phyloP scores from a whole-genome alignment of 2,888 invertebrate genomes.

The Dryomyza anilis region DNA sequence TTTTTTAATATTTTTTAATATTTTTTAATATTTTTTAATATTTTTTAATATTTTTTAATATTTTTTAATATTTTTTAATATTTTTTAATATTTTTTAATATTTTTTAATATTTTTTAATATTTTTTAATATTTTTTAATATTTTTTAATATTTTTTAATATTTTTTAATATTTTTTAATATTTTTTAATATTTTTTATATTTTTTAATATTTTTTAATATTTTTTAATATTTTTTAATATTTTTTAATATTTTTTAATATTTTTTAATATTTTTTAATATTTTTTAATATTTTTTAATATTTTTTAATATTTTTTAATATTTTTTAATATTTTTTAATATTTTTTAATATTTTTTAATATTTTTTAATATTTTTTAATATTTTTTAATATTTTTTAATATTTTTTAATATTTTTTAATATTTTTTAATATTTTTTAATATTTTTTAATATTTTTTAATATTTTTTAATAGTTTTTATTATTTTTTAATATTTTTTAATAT shows the following conservation, averaged over 20 bases:
- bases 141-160: neutral
- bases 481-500: neutral
- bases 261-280: constrained; percentile 2
- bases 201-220: neutral
- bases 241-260: neutral
- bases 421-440: neutral
- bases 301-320: neutral
- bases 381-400: neutral
- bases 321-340: neutral
- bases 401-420: neutral
- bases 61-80: neutral
- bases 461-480: neutral
- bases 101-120: neutral
- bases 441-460: neutral
- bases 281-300: constrained; percentile 14
- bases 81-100: neutral
- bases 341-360: neutral
- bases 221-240: neutral
- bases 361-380: neutral
- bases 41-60: neutral
- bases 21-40: neutral
- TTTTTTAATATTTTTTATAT: neutral
- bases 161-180: neutral
- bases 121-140: neutral
- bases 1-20: neutral